Conservation (phyloP, 2,113 vertebrate species). For the Otus sunia region DNA sequence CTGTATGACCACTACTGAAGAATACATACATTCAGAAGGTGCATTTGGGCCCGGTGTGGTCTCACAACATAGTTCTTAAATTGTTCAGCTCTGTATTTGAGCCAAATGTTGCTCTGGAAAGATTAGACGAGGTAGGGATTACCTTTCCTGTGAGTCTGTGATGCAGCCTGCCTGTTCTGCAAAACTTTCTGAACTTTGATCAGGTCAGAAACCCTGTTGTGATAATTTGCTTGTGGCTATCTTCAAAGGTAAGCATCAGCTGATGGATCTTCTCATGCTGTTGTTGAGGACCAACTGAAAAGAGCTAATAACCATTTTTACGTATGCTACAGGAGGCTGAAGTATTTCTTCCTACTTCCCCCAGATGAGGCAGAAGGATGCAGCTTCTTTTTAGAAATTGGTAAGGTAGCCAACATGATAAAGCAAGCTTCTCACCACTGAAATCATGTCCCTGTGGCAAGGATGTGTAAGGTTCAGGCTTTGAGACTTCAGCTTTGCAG, state of each 20-base stretch:
- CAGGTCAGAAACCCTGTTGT: background rate
- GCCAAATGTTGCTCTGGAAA: background rate
- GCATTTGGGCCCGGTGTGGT: background rate
- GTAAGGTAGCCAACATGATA: background rate
- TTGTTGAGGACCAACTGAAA: background rate
- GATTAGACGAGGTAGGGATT: background rate
- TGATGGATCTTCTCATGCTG: background rate
- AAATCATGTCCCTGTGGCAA: background rate
- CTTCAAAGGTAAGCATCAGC: background rate
- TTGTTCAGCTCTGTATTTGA: background rate
- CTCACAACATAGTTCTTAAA: background rate
- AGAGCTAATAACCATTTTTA: background rate
- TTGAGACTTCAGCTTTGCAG: background rate
- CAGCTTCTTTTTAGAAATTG: background rate
- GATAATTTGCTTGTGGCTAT: background rate
- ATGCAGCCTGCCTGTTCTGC: background rate
- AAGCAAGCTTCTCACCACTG: background rate
- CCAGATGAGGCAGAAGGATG: background rate
- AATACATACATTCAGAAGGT: background rate
- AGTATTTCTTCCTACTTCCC: background rate
- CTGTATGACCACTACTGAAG: background rate
- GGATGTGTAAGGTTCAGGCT: background rate
- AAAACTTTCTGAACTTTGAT: background rate
- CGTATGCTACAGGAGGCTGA: background rate
- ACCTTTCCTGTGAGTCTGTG: background rate